These are phyloP conservation scores for Leptinotarsa undecemlineata DNA, from an alignment of 1,140 invertebrate species.

Conservation along the genomic window DNA sequence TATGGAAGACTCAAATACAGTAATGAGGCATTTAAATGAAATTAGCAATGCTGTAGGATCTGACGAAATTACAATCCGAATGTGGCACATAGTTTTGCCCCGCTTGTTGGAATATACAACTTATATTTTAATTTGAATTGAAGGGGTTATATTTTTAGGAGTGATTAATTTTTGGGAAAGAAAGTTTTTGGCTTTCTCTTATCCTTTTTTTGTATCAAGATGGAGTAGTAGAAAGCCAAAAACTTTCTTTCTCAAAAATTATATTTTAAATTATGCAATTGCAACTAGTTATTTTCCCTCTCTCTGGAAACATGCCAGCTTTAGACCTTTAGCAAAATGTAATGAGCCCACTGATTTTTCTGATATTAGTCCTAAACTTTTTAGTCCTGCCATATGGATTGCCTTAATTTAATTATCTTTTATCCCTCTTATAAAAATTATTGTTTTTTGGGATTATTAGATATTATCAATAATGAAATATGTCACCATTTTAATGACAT, in stretches of 20 bases:
- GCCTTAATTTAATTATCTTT: not conserved
- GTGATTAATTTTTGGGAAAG: too few species aligned
- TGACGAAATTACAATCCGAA: not conserved
- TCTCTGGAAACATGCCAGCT: not conserved
- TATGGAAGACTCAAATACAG: not conserved
- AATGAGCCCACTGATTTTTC: not conserved
- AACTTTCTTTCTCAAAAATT: too few species aligned
- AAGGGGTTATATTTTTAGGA: too few species aligned
- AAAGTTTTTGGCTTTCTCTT: too few species aligned
- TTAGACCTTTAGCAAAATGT: not conserved
- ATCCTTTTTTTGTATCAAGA: too few species aligned
- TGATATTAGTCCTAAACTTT: not conserved
- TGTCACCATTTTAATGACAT: too few species aligned
- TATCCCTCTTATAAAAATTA: too few species aligned
- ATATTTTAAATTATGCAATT: not conserved
- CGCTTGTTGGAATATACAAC: not conserved
- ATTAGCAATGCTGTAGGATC: constrained; percentile 7
- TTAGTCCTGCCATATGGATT: not conserved
- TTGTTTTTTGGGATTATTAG: too few species aligned
- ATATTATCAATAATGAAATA: too few species aligned
- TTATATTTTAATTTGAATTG: constrained; percentile 5
- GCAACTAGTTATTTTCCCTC: not conserved
- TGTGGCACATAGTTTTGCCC: not conserved
- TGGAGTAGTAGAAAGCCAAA: too few species aligned
- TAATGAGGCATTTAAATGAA: not conserved